Conservation (phyloP, 2,113 vertebrate genomes). For the Xenopus borealis region DNA sequence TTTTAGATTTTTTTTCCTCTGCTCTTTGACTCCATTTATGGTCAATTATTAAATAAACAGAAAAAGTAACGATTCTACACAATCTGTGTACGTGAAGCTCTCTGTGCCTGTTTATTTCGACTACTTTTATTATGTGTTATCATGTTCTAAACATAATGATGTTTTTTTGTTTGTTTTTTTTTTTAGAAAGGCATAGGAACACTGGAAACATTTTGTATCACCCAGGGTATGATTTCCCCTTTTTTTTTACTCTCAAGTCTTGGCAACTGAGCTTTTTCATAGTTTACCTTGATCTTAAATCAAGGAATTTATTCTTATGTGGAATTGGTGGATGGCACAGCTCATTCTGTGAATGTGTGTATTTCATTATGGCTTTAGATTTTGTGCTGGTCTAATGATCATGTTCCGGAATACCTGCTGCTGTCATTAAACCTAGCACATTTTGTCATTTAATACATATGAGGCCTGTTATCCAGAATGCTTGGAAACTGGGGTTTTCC, state of each 20-base stretch:
- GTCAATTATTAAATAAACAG: constrained; percentile 86
- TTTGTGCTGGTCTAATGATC: background rate
- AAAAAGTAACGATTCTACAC: constrained; percentile 66
- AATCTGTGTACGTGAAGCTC: constrained; percentile 64
- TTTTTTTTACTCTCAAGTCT: constrained; percentile 49
- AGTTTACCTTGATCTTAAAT: constrained; percentile 68
- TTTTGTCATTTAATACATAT: no score
- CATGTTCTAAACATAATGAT: constrained; percentile 81
- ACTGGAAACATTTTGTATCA: constrained; percentile 76
- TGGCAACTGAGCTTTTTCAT: constrained; percentile 70
- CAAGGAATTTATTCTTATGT: constrained; percentile 21
- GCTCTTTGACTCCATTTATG: constrained; percentile 80
- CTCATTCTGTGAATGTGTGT: constrained; percentile 1
- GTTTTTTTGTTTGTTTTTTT: constrained; percentile 55
- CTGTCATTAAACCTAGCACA: no score
- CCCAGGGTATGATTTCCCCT: constrained; percentile 65
- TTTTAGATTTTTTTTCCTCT: constrained; percentile 64
- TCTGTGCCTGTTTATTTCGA: constrained; percentile 82
- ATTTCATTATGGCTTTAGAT: constrained; percentile 4
- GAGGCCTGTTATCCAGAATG: no score
- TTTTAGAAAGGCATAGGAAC: constrained; percentile 66
- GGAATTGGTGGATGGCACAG: background rate
- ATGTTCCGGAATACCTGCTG: background rate
- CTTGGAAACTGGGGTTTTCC: no score
- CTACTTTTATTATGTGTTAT: constrained; percentile 62